Conservation (phyloP, 2,888 invertebrate species). For the Hoplodrina blanda region DNA sequence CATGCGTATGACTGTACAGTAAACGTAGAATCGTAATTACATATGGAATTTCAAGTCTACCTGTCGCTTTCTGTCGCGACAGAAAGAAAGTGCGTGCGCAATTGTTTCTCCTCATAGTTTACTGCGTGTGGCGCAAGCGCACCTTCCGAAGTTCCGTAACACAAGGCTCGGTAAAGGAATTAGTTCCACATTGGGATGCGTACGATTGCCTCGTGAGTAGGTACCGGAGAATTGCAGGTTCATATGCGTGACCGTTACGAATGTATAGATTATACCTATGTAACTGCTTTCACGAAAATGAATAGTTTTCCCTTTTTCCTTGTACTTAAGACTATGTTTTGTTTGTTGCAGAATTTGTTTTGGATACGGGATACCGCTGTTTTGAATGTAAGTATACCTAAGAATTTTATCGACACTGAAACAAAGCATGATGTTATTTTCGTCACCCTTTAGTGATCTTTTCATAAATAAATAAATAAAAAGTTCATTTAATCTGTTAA, state of each 20-base stretch:
- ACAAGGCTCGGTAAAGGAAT: slow-evolving; percentile 42
- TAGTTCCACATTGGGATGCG: slow-evolving; percentile 65
- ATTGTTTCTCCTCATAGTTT: slow-evolving; percentile 25
- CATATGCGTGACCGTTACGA: slow-evolving; percentile 72
- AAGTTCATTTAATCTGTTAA: no score
- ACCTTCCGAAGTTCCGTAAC: slow-evolving; percentile 41
- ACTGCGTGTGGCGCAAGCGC: slow-evolving; percentile 19
- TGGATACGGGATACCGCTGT: background rate
- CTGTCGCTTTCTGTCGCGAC: slow-evolving; percentile 51
- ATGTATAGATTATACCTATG: slow-evolving; percentile 55
- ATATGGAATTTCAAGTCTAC: slow-evolving; percentile 41
- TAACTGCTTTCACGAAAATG: slow-evolving; percentile 74
- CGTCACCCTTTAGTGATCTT: no score
- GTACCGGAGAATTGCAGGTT: slow-evolving; percentile 63
- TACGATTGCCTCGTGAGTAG: slow-evolving; percentile 67
- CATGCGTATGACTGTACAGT: background rate
- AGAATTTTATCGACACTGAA: no score
- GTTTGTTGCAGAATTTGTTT: slow-evolving; percentile 42
- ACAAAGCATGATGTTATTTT: no score
- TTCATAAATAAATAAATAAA: no score
- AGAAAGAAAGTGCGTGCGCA: slow-evolving; percentile 48
- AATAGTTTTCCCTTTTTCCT: slow-evolving; percentile 52
- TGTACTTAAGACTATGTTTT: slow-evolving; percentile 32
- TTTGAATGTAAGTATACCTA: slow-evolving; percentile 26
- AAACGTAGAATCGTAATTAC: slow-evolving; percentile 31